Evolutionary conservation across 2,797 vertebrate species (phyloP).

Genomic region (Momotus momota): DNA sequence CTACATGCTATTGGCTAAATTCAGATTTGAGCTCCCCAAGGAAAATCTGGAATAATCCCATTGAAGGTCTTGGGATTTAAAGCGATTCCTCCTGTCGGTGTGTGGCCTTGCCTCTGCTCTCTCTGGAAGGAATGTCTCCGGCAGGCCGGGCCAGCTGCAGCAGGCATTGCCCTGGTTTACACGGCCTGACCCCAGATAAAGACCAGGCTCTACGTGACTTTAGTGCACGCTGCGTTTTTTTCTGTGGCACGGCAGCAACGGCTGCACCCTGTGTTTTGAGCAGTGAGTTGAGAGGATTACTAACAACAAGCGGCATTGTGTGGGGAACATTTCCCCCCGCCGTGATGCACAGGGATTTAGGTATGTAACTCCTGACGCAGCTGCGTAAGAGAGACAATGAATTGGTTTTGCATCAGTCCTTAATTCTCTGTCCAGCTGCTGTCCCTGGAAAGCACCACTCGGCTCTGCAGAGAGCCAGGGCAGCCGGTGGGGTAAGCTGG

Average conservation of each 20-base stretch:
- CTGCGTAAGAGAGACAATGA: neutral
- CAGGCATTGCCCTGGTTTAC: neutral
- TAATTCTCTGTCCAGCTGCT: neutral
- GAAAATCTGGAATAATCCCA: neutral
- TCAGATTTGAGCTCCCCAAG: neutral
- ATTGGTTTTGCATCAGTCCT: neutral
- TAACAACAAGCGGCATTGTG: neutral
- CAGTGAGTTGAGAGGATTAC: neutral
- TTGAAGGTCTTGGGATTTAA: neutral
- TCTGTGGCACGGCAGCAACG: neutral
- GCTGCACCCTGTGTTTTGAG: neutral
- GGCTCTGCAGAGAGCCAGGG: neutral
- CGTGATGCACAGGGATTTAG: neutral
- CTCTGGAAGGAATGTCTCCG: neutral
- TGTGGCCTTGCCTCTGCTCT: neutral
- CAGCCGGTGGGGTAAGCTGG: neutral
- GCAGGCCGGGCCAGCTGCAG: rapidly evolving
- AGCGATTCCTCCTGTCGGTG: rapidly evolving
- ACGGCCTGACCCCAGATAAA: neutral
- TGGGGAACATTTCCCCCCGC: neutral
- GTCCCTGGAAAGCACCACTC: neutral
- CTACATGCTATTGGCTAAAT: neutral
- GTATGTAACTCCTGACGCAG: neutral
- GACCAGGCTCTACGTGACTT: neutral
- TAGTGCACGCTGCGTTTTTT: neutral